Percentiles rank a stretch among this genome's conserved stretches.
These are phyloP conservation scores for Papilio polyxenes DNA, from an alignment of 1,140 invertebrate species.

Conservation along the genomic window DNA sequence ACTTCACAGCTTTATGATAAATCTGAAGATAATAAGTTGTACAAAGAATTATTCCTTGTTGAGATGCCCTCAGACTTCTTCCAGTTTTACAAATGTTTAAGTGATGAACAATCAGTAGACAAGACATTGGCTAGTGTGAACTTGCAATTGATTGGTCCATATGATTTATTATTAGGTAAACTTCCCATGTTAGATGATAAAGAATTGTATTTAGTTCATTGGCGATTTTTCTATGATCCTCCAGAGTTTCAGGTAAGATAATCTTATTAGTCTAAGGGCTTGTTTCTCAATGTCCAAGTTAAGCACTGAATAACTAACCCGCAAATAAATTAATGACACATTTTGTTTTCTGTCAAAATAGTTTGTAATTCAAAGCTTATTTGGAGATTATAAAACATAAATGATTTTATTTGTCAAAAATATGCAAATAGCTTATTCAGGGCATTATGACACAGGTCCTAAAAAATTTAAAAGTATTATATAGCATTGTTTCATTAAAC, in stretches of 20 bases:
- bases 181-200: constrained; percentile 82
- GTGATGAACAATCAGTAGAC: constrained; percentile 77
- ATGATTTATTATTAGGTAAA: constrained; percentile 88
- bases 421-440: no score
- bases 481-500: no score
- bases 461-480: no score
- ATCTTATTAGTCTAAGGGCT: not conserved
- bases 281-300: no score
- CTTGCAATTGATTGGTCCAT: constrained; percentile 91
- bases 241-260: constrained; percentile 91
- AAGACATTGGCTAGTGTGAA: constrained; percentile 85
- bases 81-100: constrained; percentile 86
- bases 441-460: no score
- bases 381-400: no score
- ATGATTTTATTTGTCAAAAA: no score
- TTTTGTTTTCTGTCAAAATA: no score
- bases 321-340: no score
- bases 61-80: constrained; percentile 96
- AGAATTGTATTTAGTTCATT: constrained; percentile 88
- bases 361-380: no score
- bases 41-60: constrained; percentile 89
- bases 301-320: no score
- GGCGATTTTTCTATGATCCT: constrained; percentile 96
- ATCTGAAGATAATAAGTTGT: constrained; percentile 72
- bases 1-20: constrained; percentile 54